Percentiles rank a stretch among this genome's conserved stretches.
Conservation (phyloP, 2,888 invertebrate species). For the Diploptera punctata region DNA sequence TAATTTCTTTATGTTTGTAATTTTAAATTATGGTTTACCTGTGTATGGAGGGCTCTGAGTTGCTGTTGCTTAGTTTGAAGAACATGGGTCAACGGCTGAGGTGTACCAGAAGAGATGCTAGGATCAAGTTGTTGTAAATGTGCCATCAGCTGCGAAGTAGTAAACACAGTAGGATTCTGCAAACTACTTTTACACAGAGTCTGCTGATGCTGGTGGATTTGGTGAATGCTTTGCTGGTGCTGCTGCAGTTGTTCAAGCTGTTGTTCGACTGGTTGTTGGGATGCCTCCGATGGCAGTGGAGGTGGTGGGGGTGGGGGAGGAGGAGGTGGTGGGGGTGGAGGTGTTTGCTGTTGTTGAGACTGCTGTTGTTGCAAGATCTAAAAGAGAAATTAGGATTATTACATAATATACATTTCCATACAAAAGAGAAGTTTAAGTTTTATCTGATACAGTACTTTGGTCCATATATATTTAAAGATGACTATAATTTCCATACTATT, state of each 20-base stretch:
- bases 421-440: too few relatives aligned
- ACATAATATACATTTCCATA: too few relatives aligned
- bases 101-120: conserved; percentile 54
- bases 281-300: conserved; percentile 50
- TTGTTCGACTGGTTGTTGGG: conserved; percentile 52
- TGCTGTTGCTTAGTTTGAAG: conserved; percentile 46
- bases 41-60: conserved; percentile 55
- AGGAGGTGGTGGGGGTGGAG: conserved; percentile 49
- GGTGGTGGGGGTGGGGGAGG: conserved; percentile 52
- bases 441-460: too few relatives aligned
- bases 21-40: conserved; percentile 22
- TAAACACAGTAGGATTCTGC: conserved; percentile 49
- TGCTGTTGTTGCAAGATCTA: conserved; percentile 47
- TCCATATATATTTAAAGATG: too few relatives aligned
- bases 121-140: conserved; percentile 66
- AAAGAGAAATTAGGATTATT: too few relatives aligned
- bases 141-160: conserved; percentile 65
- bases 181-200: conserved; percentile 7
- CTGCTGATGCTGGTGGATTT: conserved; percentile 49
- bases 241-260: conserved; percentile 49
- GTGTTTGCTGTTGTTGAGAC: conserved; percentile 46
- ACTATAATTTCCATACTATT: too few relatives aligned
- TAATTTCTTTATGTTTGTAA: too few relatives aligned
- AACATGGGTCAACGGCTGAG: conserved; percentile 55
- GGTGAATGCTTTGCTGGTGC: conserved; percentile 47